Percentiles rank a stretch among this genome's conserved stretches.
These are phyloP conservation scores for Dendrolimus kikuchii DNA, from an alignment of 1,140 invertebrate species.

Conservation along the genomic window DNA sequence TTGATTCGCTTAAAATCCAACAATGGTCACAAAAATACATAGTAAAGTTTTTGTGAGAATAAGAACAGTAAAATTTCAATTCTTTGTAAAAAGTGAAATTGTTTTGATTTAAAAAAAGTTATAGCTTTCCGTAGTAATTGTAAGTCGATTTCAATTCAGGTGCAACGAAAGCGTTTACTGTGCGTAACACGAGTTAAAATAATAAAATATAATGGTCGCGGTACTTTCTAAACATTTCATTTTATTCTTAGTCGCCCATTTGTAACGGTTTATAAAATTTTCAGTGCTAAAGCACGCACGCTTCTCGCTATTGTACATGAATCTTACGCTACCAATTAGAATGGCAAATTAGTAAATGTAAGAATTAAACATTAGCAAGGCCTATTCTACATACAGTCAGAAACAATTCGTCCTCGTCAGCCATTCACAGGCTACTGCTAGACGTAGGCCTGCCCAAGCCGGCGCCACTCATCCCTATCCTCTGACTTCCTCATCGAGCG, in stretches of 20 bases:
- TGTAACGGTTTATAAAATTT: background rate
- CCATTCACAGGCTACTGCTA: background rate
- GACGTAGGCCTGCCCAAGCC: background rate
- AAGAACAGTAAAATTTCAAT: too few relatives aligned
- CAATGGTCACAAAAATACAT: too few relatives aligned
- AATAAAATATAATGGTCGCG: constrained; percentile 23
- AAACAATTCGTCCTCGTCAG: background rate
- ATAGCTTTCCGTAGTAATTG: constrained; percentile 21
- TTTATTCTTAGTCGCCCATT: too few relatives aligned
- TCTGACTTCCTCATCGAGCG: too few relatives aligned
- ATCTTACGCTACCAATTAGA: background rate
- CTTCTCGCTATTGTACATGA: background rate
- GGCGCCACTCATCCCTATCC: too few relatives aligned
- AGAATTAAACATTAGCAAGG: constrained; percentile 1
- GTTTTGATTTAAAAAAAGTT: constrained; percentile 12
- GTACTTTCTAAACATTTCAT: constrained; percentile 31
- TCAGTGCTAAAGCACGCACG: background rate
- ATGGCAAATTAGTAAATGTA: constrained; percentile 3
- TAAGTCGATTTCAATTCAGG: constrained; percentile 28
- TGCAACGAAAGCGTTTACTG: constrained; percentile 35
- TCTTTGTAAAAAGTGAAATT: constrained; percentile 13
- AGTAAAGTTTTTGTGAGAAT: too few relatives aligned
- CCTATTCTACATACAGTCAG: background rate
- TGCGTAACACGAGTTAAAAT: constrained; percentile 30
- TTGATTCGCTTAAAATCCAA: too few relatives aligned